Base-by-base conservation (phyloP, 2,888 invertebrate genomes). In the Erannis defoliaria region DNA sequence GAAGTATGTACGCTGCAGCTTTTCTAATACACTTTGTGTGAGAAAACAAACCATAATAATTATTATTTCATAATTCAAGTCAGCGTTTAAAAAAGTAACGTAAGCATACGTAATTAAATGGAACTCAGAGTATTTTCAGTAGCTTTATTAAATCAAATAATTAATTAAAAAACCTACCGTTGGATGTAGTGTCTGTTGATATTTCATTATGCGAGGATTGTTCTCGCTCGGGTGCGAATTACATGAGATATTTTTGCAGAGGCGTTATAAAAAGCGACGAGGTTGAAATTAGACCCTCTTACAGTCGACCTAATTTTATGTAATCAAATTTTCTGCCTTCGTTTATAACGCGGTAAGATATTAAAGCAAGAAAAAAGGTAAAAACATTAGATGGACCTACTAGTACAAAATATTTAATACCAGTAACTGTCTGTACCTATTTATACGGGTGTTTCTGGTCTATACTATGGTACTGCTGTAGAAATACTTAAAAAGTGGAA, bases 131-230 rank as follows among this genome's bases (percentile, higher is more conserved):
- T 33, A 33, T 35, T 14, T 45, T 31, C 31, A 6, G 42, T 19
- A 2, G 55, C 21, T 56, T 48, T 48, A 16, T 37, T 14, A 23
- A 56, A 63, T 58, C 21, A 55, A 29, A 50, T 40, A 23, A 57
- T 69, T 75, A 75, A 75, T 79, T 78, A 71, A 78, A 78, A 76
- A 49, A 10, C 14, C n/a, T 43, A 16, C 10, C 12, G 72, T 73
- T 68, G 67, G 63, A 73, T 70, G 66, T 73, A 76, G 73, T 71
- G 55, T 55, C 71, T 85, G 85, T 88, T 86, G 82, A 82, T 86
- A 81, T 85, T 88, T 88, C 83, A 87, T 86, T 86, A 87, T 71
- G 73, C 68, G 68, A 67, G 75, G 78, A 82, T 83, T 84, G 78
- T 82, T 80, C 67, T 70, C 73, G 78, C 74, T 72, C 56, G 70